phyloP scores from a whole-genome alignment of 2,888 invertebrate species.

The Clunio marinus region DNA sequence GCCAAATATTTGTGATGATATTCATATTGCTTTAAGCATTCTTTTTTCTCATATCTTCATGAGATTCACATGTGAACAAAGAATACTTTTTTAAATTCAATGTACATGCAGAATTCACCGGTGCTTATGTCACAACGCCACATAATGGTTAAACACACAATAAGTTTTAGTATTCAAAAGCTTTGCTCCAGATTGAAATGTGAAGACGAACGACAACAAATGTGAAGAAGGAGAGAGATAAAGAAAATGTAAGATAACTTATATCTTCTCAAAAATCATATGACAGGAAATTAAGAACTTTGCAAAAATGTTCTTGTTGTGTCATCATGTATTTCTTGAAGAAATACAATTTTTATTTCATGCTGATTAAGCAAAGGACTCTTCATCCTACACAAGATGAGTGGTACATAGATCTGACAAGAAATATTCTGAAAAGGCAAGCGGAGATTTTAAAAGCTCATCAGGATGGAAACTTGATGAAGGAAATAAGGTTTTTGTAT shows the following conservation, averaged over 20 bases:
- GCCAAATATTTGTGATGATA: slow-evolving; percentile 16
- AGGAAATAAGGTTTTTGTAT: background rate
- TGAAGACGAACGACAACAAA: background rate
- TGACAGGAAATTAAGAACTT: slow-evolving; percentile 32
- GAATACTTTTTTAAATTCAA: no score
- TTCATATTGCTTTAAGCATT: background rate
- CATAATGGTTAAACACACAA: background rate
- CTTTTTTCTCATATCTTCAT: background rate
- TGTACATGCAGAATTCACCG: no score
- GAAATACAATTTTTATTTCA: slow-evolving; percentile 6
- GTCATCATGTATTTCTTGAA: background rate
- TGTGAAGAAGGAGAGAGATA: no score
- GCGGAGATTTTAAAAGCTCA: no score
- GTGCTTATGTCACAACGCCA: background rate
- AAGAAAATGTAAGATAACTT: no score
- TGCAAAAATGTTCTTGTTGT: background rate
- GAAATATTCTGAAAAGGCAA: no score
- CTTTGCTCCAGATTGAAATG: background rate
- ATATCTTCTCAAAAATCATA: background rate
- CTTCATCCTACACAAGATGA: no score
- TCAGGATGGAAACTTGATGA: slow-evolving; percentile 25
- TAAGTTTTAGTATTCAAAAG: background rate
- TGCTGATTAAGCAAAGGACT: slow-evolving; percentile 35
- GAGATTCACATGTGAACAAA: background rate
- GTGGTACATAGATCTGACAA: no score